phyloP scores from a whole-genome alignment of 2,797 vertebrate genomes.

The Macrochelys suwanniensis region DNA sequence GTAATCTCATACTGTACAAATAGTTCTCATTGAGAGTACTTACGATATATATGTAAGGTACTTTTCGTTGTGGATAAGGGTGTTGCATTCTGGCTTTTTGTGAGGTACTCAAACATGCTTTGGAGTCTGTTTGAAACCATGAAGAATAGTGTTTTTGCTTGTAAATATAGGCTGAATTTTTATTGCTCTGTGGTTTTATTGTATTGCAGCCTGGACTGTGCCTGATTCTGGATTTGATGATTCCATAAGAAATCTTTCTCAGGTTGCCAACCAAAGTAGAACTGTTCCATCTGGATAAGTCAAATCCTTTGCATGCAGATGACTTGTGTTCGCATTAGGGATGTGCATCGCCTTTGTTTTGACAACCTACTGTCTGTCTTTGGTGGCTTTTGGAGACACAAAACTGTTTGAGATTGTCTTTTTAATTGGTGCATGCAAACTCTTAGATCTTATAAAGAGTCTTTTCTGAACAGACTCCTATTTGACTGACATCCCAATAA shows the following conservation, averaged over 20 bases:
- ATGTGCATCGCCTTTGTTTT: neutral
- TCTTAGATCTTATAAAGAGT: neutral
- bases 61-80: accelerated
- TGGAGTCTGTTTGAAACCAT: neutral
- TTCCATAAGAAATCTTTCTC: neutral
- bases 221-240: neutral
- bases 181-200: neutral
- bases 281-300: neutral
- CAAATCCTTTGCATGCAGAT: neutral
- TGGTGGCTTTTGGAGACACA: neutral
- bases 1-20: neutral
- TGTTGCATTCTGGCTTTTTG: neutral
- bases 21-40: neutral
- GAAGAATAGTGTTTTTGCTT: neutral
- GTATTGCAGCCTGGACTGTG: neutral
- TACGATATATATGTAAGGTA: neutral
- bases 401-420: neutral
- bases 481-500: neutral
- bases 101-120: neutral
- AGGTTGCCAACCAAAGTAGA: neutral
- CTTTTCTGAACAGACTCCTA: neutral
- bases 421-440: neutral
- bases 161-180: neutral
- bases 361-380: neutral
- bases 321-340: neutral